A percentile compares a stretch with the other conserved stretches of the same genome.
Conservation (phyloP, 2,888 invertebrate species). For the Sesamia inferens region DNA sequence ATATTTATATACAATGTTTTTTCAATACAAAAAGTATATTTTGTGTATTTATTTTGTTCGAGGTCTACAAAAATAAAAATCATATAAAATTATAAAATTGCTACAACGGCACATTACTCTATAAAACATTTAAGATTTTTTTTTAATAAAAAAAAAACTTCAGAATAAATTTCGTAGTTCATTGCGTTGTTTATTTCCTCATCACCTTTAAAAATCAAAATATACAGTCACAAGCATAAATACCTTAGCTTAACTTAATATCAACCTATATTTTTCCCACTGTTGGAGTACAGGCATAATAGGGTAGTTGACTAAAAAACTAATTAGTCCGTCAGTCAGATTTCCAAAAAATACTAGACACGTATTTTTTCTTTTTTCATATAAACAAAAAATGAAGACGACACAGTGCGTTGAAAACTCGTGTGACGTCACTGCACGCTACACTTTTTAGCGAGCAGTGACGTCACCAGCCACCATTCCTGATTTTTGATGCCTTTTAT, state of each 20-base stretch:
- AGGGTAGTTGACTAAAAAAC: no score
- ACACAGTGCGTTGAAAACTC: no score
- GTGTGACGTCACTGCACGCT: no score
- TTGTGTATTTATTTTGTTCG: slow-evolving; percentile 32
- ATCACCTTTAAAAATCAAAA: background rate
- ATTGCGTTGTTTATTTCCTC: slow-evolving; percentile 19
- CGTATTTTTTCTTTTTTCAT: no score
- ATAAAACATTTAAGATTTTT: background rate
- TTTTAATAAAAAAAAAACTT: no score
- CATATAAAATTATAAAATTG: slow-evolving; percentile 44
- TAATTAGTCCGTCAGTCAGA: no score
- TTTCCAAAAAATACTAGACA: no score
- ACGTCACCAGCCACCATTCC: no score
- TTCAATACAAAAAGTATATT: slow-evolving; percentile 11
- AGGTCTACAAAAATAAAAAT: slow-evolving; percentile 20
- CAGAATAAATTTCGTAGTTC: slow-evolving; percentile 16
- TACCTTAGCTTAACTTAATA: background rate
- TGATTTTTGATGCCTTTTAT: no score
- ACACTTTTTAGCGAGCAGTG: no score
- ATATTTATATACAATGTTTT: background rate
- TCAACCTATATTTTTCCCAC: background rate
- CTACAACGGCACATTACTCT: slow-evolving; percentile 31
- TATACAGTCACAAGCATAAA: background rate
- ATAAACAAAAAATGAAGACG: no score
- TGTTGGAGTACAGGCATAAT: background rate